Evolutionary conservation across 64 coral and sea anemone genomes (phyloP).

Genomic region (Actinia tenebrosa): DNA sequence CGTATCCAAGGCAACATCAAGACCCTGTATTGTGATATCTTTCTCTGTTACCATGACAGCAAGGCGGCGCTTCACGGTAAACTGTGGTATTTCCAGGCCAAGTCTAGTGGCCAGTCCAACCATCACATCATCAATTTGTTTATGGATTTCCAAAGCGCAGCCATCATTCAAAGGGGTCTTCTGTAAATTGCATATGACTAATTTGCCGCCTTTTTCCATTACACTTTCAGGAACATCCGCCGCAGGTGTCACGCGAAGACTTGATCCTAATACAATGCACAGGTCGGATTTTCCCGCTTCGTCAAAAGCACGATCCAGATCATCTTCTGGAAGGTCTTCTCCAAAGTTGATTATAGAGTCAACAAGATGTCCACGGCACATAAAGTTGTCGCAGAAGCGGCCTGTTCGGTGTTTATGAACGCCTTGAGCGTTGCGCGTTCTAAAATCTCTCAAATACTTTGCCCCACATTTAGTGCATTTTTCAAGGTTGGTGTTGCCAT

Average conservation of each 20-base stretch:
- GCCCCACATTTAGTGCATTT: slow-evolving; percentile 60
- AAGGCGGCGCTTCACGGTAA: slow-evolving; percentile 62
- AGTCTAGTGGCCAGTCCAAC: slow-evolving; percentile 54
- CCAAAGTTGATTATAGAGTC: slow-evolving; percentile 89
- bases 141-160: slow-evolving; percentile 67
- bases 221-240: slow-evolving; percentile 58
- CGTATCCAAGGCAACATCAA: slow-evolving; percentile 51
- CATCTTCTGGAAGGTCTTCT: slow-evolving; percentile 52
- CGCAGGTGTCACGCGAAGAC: slow-evolving; percentile 70
- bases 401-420: slow-evolving; percentile 68
- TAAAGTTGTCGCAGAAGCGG: slow-evolving; percentile 47
- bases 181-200: slow-evolving; percentile 82
- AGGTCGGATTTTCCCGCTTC: slow-evolving; percentile 57
- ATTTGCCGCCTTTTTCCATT: slow-evolving; percentile 24
- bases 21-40: slow-evolving; percentile 46
- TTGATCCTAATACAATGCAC: slow-evolving; percentile 72
- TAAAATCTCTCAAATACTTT: slow-evolving; percentile 68
- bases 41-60: slow-evolving; percentile 44
- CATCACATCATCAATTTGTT: slow-evolving; percentile 68
- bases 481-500: slow-evolving; percentile 28
- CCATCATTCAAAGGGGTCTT: slow-evolving; percentile 63
- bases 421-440: slow-evolving; percentile 57
- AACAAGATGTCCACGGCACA: slow-evolving; percentile 63
- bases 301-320: slow-evolving; percentile 46
- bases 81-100: slow-evolving; percentile 58